Conservation (phyloP, 2,797 vertebrate species). For the Carapus acus region DNA sequence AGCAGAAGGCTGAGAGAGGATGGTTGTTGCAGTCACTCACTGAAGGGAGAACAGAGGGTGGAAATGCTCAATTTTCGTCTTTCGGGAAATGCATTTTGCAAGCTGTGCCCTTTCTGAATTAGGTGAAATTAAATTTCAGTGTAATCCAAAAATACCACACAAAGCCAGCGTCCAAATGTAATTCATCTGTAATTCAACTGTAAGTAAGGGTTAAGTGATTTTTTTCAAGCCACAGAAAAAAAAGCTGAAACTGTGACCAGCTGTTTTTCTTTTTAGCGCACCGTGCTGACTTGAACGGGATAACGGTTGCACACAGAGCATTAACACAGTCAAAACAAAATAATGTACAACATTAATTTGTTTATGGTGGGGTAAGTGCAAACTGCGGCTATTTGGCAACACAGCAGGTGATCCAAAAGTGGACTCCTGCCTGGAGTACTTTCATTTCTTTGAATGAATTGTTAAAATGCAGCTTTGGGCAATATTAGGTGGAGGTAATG, state of each 20-base stretch:
- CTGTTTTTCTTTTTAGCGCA: slow-evolving; percentile 9
- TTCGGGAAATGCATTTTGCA: no score
- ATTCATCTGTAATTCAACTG: no score
- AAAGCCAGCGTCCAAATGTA: not conserved
- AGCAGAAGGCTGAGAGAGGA: not conserved
- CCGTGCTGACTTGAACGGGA: no score
- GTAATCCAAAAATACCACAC: slow-evolving; percentile 9
- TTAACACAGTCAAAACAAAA: no score
- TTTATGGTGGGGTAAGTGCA: slow-evolving; percentile 10
- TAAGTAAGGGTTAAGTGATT: no score
- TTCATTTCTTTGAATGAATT: slow-evolving; percentile 57
- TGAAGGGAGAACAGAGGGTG: no score
- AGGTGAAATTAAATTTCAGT: slow-evolving; percentile 27
- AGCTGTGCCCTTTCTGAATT: not conserved
- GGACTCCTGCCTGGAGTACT: slow-evolving; percentile 37
- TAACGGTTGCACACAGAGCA: slow-evolving; percentile 9
- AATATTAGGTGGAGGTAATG: slow-evolving; percentile 8
- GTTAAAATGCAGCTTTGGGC: slow-evolving; percentile 36
- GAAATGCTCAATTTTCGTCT: no score
- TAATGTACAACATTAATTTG: no score
- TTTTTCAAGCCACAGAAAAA: no score
- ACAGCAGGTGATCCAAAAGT: slow-evolving; percentile 52
- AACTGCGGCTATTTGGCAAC: slow-evolving; percentile 53
- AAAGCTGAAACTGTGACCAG: not conserved
- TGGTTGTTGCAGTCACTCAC: not conserved